Conservation (phyloP, 2,113 vertebrate species). For the Sminthopsis crassicaudata region DNA sequence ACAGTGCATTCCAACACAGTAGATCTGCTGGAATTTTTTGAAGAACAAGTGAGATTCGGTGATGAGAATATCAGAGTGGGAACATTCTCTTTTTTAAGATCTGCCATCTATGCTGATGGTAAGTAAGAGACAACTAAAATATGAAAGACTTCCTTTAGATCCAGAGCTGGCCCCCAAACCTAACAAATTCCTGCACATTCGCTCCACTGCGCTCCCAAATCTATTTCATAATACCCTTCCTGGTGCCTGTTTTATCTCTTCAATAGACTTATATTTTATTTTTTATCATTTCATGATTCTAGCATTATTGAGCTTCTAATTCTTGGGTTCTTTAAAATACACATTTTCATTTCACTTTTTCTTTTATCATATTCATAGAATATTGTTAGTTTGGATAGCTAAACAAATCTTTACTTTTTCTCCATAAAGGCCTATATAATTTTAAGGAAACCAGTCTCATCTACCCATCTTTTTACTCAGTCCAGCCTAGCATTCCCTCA, state of each 20-base stretch:
- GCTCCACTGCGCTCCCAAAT: too few species aligned
- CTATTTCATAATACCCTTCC: too few species aligned
- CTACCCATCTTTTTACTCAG: not conserved
- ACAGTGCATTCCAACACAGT: constrained; percentile 66
- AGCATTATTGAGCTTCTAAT: not conserved
- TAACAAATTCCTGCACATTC: not conserved
- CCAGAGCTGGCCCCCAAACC: not conserved
- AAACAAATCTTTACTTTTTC: not conserved
- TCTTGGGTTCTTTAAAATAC: not conserved
- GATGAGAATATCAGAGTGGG: constrained; percentile 46
- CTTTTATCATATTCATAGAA: constrained; percentile 13
- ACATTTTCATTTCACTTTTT: constrained; percentile 3
- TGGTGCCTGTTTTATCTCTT: too few species aligned
- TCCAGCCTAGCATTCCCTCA: not conserved
- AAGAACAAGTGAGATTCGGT: constrained; percentile 67
- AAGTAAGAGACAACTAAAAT: constrained; percentile 14
- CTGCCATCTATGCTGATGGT: constrained; percentile 60
- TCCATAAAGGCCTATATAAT: not conserved
- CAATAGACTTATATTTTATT: not conserved
- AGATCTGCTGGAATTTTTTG: constrained; percentile 75
- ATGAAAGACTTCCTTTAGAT: not conserved
- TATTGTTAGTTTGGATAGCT: not conserved
- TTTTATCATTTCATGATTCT: not conserved
- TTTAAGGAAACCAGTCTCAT: not conserved
- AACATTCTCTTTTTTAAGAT: constrained; percentile 69